Conservation (phyloP, 2,113 vertebrate species). For the Gasterosteus nipponicus region DNA sequence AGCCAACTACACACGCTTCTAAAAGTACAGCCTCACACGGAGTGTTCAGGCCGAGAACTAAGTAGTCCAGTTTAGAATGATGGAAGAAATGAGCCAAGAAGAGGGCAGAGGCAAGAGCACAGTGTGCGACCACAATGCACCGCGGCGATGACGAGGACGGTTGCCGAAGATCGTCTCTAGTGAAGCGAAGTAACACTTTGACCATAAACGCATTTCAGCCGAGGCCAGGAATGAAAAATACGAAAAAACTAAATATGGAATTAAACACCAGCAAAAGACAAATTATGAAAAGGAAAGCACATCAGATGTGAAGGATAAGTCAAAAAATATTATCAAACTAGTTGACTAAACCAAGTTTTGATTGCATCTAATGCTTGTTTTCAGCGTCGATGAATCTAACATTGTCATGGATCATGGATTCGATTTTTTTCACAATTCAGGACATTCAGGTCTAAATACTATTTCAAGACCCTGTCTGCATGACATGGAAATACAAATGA, state of each 20-base stretch:
- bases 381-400: not conserved
- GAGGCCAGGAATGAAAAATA: too few species aligned
- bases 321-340: not conserved
- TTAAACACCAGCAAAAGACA: too few species aligned
- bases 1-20: not conserved
- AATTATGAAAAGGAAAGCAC: too few species aligned
- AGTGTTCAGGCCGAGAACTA: not conserved
- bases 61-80: not conserved
- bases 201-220: not conserved
- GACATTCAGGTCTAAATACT: not conserved
- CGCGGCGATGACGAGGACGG: constrained; percentile 16
- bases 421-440: not conserved
- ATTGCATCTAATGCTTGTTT: not conserved
- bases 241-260: too few species aligned
- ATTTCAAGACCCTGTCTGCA: not conserved
- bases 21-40: not conserved
- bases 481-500: not conserved
- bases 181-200: not conserved
- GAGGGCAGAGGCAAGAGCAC: not conserved
- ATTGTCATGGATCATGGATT: not conserved
- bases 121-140: constrained; percentile 58
- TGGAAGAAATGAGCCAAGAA: not conserved
- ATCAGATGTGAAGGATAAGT: not conserved
- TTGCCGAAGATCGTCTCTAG: constrained; percentile 43
- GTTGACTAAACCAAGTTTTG: not conserved